Evolutionary conservation across 2,797 vertebrate genomes (phyloP).

Genomic region (Oryzias dopingdopingensis): DNA sequence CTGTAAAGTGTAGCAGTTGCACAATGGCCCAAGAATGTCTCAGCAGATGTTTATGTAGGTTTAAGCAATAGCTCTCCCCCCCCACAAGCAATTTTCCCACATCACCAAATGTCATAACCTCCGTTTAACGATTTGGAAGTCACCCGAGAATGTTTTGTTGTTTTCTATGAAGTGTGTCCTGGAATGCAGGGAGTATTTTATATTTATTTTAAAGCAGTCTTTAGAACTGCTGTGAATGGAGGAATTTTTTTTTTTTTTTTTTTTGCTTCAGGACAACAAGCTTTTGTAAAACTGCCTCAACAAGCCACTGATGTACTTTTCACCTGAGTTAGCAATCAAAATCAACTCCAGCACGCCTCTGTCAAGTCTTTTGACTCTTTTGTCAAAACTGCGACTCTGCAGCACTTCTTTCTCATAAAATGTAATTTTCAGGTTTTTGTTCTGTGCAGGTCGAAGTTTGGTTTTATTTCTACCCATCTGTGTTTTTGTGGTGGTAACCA

Average conservation of each 20-base stretch:
- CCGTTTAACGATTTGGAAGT: slow-evolving; percentile 56
- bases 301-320: background rate
- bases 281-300: slow-evolving; percentile 8
- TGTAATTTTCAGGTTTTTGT: too few relatives aligned
- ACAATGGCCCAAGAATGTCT: slow-evolving; percentile 5
- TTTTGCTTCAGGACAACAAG: background rate
- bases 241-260: slow-evolving; percentile 10
- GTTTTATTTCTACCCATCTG: slow-evolving; percentile 26
- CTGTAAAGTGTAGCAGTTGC: slow-evolving; percentile 7
- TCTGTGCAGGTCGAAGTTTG: slow-evolving; percentile 3
- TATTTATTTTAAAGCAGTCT: slow-evolving; percentile 30
- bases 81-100: slow-evolving; percentile 21
- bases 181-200: slow-evolving; percentile 46
- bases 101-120: slow-evolving; percentile 41
- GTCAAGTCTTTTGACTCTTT: too few relatives aligned
- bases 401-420: too few relatives aligned
- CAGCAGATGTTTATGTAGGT: slow-evolving; percentile 22
- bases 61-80: slow-evolving; percentile 1
- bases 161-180: slow-evolving; percentile 35
- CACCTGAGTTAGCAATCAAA: background rate
- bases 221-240: too few relatives aligned
- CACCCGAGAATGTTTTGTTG: slow-evolving; percentile 40
- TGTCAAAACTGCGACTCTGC: too few relatives aligned
- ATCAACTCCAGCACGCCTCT: too few relatives aligned
- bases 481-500: slow-evolving; percentile 7